Percentiles rank a stretch among this genome's conserved stretches.
Evolutionary conservation across 2,888 invertebrate species (phyloP).

Genomic region (Lasioglossum oenotherae): DNA sequence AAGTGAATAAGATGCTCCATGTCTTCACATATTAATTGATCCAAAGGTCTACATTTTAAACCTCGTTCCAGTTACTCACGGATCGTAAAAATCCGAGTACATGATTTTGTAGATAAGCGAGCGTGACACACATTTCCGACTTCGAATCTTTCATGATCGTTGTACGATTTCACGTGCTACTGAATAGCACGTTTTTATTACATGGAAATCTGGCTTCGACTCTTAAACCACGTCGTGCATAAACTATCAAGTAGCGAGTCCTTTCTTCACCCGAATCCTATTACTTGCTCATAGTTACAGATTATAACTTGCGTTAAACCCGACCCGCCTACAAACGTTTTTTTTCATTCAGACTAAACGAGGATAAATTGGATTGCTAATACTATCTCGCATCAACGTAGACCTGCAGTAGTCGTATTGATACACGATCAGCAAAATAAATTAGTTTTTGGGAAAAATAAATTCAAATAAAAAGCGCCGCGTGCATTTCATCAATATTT

Average conservation of each 20-base stretch:
- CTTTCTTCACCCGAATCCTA: neutral
- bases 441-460: neutral
- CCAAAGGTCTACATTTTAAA: constrained; percentile 43
- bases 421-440: neutral
- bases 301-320: constrained; percentile 1
- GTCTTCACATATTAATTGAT: constrained; percentile 19
- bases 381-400: neutral
- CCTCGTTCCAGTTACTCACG: constrained; percentile 51
- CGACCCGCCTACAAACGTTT: neutral
- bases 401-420: neutral
- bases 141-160: constrained; percentile 66
- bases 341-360: neutral
- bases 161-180: constrained; percentile 57
- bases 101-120: constrained; percentile 62
- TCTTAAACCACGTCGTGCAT: constrained; percentile 18
- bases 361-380: neutral
- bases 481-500: neutral
- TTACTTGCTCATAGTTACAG: constrained; percentile 1
- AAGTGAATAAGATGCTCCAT: constrained; percentile 32
- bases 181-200: constrained; percentile 64
- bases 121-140: constrained; percentile 55
- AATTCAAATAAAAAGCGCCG: neutral
- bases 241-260: constrained; percentile 7
- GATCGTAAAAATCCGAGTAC: constrained; percentile 59
- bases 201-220: constrained; percentile 32